Evolutionary conservation across 2,888 invertebrate genomes (phyloP).

Genomic region (Amphipyra tragopoginis): DNA sequence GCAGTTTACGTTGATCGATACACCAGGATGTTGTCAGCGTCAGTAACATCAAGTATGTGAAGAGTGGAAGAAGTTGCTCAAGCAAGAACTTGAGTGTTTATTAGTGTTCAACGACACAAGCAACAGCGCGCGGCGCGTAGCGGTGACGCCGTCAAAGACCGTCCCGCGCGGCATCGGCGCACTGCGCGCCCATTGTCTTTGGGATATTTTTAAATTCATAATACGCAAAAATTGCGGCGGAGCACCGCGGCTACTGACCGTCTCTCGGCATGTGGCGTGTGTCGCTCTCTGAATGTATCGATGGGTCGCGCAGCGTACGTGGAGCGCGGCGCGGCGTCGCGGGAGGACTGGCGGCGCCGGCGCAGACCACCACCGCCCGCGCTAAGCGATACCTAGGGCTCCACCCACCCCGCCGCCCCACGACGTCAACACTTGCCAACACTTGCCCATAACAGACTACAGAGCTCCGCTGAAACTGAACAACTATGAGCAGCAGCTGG

Average conservation of each 20-base stretch:
- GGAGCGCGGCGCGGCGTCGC: slow-evolving; percentile 40
- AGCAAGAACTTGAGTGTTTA: neutral
- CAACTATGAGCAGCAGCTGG: no score
- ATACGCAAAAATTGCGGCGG: slow-evolving; percentile 32
- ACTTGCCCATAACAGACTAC: no score
- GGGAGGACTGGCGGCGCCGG: slow-evolving; percentile 32
- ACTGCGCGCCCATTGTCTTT: slow-evolving; percentile 28
- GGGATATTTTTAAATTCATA: slow-evolving; percentile 44
- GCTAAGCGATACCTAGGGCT: neutral
- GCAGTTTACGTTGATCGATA: neutral
- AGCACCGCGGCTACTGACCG: slow-evolving; percentile 63
- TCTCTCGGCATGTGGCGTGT: slow-evolving; percentile 56
- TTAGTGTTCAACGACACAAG: neutral
- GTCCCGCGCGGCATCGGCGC: slow-evolving; percentile 43
- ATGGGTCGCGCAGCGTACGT: slow-evolving; percentile 32
- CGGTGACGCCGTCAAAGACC: slow-evolving; percentile 53
- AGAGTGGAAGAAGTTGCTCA: neutral
- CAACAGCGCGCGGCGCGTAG: slow-evolving; percentile 71
- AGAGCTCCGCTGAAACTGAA: no score
- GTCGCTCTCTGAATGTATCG: slow-evolving; percentile 13
- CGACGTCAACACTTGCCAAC: no score
- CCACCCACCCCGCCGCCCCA: neutral
- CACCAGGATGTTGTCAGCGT: neutral
- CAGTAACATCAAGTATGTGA: neutral
- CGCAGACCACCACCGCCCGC: slow-evolving; percentile 3